phyloP scores from a whole-genome alignment of 2,888 invertebrate genomes.

The Melanchra persicariae region DNA sequence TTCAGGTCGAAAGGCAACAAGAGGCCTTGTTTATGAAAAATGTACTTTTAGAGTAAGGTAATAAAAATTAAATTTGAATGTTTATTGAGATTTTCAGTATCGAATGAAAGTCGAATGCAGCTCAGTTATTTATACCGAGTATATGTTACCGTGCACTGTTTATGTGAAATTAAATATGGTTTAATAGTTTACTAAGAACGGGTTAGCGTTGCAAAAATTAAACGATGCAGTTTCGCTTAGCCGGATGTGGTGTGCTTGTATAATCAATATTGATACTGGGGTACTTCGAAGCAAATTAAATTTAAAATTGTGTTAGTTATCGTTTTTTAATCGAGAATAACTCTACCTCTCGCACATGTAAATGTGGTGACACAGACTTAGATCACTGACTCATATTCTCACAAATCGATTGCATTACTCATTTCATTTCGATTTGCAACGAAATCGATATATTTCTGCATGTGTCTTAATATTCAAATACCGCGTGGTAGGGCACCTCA shows the following conservation, averaged over 20 bases:
- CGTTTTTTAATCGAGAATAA: neutral
- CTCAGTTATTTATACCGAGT: constrained; percentile 82
- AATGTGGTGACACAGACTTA: constrained; percentile 23
- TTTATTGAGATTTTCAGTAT: constrained; percentile 72
- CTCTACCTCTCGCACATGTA: neutral
- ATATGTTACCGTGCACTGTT: constrained; percentile 85
- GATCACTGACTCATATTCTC: constrained; percentile 43
- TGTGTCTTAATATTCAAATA: constrained; percentile 75
- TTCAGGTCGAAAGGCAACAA: constrained; percentile 56
- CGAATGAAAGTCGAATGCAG: constrained; percentile 74
- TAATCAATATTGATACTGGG: constrained; percentile 55
- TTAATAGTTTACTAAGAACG: constrained; percentile 87
- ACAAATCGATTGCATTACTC: constrained; percentile 53
- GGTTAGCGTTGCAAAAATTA: constrained; percentile 79
- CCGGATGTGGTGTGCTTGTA: constrained; percentile 60
- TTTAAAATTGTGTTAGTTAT: constrained; percentile 15
- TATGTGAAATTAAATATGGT: constrained; percentile 87
- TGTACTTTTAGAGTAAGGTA: constrained; percentile 70
- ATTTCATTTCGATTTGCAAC: constrained; percentile 49
- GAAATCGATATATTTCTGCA: constrained; percentile 57
- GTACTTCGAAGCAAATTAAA: constrained; percentile 30
- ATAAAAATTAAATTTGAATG: constrained; percentile 78
- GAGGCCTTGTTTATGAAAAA: constrained; percentile 72
- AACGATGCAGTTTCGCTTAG: constrained; percentile 70
- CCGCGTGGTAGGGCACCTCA: constrained; percentile 77